Conservation (phyloP, 2,888 invertebrate species). For the Aleiodes leptofemur region DNA sequence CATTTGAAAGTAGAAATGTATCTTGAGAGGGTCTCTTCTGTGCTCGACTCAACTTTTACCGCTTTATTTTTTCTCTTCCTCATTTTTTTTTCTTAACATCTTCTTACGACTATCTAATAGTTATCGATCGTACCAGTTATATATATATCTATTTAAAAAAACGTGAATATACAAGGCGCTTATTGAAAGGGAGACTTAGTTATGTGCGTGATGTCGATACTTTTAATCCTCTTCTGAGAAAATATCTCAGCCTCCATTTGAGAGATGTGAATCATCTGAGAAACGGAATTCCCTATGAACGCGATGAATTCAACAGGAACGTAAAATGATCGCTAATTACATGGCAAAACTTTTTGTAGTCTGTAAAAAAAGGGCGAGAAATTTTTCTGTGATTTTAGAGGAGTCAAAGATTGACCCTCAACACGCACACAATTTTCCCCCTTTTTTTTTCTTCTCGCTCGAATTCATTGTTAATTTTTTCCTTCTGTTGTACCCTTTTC, state of each 20-base stretch:
- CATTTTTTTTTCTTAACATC: background rate
- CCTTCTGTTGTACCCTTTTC: background rate
- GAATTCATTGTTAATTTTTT: background rate
- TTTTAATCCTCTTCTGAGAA: background rate
- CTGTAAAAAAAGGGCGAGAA: background rate
- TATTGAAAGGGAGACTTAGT: no score
- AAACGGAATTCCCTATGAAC: slow-evolving; percentile 8
- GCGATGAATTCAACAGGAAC: slow-evolving; percentile 16
- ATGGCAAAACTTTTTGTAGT: slow-evolving; percentile 3
- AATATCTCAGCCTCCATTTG: slow-evolving; percentile 6
- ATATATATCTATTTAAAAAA: background rate
- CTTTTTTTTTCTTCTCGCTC: background rate
- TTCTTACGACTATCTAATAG: slow-evolving; percentile 3
- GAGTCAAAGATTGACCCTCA: slow-evolving; percentile 13
- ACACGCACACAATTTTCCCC: slow-evolving; percentile 15
- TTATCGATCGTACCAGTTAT: background rate
- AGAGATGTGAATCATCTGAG: slow-evolving; percentile 20
- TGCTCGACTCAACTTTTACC: background rate
- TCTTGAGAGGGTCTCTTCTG: slow-evolving; percentile 25
- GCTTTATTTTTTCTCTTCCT: background rate
- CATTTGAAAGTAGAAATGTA: slow-evolving; percentile 40
- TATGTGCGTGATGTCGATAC: slow-evolving; percentile 16
- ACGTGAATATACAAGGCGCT: background rate
- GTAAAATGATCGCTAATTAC: slow-evolving; percentile 23
- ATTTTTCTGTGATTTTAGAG: slow-evolving; percentile 13